A percentile compares a stretch with the other conserved stretches of the same genome.
Evolutionary conservation across 2,113 vertebrate genomes (phyloP).

Genomic region (Motacilla alba): DNA sequence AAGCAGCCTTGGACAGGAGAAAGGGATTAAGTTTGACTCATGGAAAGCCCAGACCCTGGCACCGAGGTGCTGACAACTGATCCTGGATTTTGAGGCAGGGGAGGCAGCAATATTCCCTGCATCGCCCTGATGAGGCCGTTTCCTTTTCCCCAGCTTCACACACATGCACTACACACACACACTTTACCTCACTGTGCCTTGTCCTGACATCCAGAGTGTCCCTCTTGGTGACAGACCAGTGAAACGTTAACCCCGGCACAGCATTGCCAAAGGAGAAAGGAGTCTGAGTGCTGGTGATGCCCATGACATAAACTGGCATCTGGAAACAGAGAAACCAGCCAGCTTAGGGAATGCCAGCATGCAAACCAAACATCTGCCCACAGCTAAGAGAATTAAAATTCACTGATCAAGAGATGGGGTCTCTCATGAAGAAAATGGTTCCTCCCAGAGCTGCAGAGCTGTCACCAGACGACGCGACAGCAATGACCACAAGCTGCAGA

Average conservation of each 20-base stretch:
- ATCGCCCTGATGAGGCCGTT: neutral
- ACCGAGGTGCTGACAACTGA: neutral
- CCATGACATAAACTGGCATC: conserved; percentile 61
- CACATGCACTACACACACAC: fast-evolving
- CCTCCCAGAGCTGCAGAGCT: neutral
- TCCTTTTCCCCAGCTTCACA: neutral
- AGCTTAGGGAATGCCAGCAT: neutral
- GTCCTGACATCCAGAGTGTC: conserved; percentile 86
- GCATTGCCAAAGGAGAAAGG: conserved; percentile 93
- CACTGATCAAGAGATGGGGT: neutral
- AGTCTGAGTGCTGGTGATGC: conserved; percentile 87
- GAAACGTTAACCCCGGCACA: conserved; percentile 84
- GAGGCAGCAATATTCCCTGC: neutral
- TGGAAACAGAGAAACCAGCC: neutral
- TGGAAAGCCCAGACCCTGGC: neutral
- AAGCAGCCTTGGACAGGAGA: conserved; percentile 75
- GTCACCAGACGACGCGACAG: neutral
- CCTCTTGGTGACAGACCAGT: conserved; percentile 91
- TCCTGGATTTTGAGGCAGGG: neutral
- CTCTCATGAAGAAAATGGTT: neutral
- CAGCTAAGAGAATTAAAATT: neutral
- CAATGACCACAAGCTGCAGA: neutral
- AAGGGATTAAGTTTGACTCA: neutral
- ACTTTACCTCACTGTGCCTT: conserved; percentile 84
- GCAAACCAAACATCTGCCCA: neutral